Evolutionary conservation across 2,113 vertebrate genomes (phyloP).

Genomic region (Urocitellus parryii): DNA sequence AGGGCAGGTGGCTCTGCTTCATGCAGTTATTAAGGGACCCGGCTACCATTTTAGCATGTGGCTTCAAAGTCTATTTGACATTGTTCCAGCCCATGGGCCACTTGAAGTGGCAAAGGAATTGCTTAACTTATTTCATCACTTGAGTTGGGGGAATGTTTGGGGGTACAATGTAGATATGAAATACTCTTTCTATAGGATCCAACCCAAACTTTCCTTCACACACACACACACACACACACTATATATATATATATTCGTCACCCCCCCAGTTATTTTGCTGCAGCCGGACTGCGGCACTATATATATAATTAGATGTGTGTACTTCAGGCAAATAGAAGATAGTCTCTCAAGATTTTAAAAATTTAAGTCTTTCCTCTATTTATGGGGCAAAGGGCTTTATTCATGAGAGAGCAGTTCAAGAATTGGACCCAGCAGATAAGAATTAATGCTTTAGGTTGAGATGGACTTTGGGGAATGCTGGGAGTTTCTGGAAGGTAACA

Average conservation of each 20-base stretch:
- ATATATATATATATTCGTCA: no score
- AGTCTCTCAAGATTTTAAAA: not conserved
- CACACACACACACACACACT: no score
- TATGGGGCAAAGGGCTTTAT: not conserved
- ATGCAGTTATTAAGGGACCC: not conserved
- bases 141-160: not conserved
- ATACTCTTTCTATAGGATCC: not conserved
- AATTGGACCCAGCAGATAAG: not conserved
- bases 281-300: no score
- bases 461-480: not conserved
- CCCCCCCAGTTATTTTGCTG: no score
- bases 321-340: not conserved
- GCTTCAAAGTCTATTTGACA: not conserved
- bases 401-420: conserved; percentile 6
- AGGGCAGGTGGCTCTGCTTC: not conserved
- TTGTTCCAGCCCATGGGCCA: not conserved
- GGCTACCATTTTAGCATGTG: not conserved
- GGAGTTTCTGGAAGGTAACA: not conserved
- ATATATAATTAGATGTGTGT: not conserved
- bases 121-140: no score
- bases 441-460: not conserved
- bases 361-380: not conserved
- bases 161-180: not conserved
- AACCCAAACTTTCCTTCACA: not conserved
- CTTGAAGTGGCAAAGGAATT: not conserved